Percentiles rank a stretch among this genome's conserved stretches.
phyloP scores from a whole-genome alignment of 37 sponge, comb jelly and placozoan species.

The Mnemiopsis leidyi region DNA sequence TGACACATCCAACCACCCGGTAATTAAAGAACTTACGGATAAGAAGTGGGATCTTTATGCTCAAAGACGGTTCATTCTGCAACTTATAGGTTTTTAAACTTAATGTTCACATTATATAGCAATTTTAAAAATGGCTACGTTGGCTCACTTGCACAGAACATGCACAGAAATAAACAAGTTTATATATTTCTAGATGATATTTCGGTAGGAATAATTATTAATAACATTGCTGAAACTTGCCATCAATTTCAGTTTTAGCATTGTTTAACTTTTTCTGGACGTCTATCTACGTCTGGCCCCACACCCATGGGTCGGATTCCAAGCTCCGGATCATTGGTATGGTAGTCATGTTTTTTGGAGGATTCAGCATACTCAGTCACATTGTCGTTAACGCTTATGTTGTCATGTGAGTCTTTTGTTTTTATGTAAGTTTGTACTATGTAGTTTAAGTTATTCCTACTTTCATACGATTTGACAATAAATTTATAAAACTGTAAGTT shows the following conservation, averaged over 20 bases:
- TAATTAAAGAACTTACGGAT: neutral
- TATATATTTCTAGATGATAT: too few species aligned
- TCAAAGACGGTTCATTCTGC: neutral
- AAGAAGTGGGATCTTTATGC: slow-evolving; percentile 49
- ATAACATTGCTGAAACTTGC: neutral
- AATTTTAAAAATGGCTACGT: too few species aligned
- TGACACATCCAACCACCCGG: neutral
- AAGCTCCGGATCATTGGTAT: neutral
- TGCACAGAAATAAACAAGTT: too few species aligned
- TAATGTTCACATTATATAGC: too few species aligned
- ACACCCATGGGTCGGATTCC: neutral
- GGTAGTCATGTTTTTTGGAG: neutral
- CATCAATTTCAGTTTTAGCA: neutral
- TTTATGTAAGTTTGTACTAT: neutral
- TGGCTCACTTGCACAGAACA: too few species aligned
- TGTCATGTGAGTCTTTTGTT: neutral
- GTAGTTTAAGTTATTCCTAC: too few species aligned
- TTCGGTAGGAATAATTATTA: too few species aligned
- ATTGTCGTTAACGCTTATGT: neutral
- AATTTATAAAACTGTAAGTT: too few species aligned
- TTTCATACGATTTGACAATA: too few species aligned
- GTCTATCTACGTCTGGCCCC: slow-evolving; percentile 26
- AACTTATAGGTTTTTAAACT: neutral
- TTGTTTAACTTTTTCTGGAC: slow-evolving; percentile 16
- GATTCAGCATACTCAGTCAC: neutral